These are phyloP conservation scores for Thamnophis elegans DNA, from an alignment of 2,797 vertebrate genomes.

Conservation along the genomic window DNA sequence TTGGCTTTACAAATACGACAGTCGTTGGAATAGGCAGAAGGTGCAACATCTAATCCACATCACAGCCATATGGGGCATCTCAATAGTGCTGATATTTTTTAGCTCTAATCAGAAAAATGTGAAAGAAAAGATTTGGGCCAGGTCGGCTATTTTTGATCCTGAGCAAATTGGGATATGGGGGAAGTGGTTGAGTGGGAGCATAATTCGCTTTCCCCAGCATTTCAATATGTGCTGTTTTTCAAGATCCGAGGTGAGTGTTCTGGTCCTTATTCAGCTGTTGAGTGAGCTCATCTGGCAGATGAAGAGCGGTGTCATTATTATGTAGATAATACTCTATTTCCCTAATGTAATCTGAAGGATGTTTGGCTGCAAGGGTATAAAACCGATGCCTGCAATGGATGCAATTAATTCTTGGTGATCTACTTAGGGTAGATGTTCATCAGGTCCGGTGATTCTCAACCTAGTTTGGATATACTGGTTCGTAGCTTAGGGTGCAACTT, in stretches of 20 bases:
- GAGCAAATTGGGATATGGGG: neutral
- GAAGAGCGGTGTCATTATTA: neutral
- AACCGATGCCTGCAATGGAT: neutral
- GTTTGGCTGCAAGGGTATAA: neutral
- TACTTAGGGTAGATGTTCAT: neutral
- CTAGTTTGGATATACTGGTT: neutral
- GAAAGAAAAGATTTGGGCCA: neutral
- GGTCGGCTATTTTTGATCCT: neutral
- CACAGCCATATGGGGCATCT: neutral
- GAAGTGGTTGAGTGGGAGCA: neutral
- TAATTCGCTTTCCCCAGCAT: neutral
- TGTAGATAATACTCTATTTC: neutral
- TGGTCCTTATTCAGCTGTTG: neutral
- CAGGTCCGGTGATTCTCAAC: neutral
- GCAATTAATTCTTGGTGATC: neutral
- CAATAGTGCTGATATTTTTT: neutral
- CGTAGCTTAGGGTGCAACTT: neutral
- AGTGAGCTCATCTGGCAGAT: neutral
- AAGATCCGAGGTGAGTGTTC: neutral
- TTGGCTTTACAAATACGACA: neutral
- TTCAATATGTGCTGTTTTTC: neutral
- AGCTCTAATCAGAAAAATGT: neutral
- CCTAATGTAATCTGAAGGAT: neutral
- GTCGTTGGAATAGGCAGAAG: neutral
- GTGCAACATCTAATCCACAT: neutral